Evolutionary conservation across 1,140 invertebrate genomes (phyloP), one percentile per base, ranked within the genome.

Genomic region (Zaprionus camerounensis): DNA sequence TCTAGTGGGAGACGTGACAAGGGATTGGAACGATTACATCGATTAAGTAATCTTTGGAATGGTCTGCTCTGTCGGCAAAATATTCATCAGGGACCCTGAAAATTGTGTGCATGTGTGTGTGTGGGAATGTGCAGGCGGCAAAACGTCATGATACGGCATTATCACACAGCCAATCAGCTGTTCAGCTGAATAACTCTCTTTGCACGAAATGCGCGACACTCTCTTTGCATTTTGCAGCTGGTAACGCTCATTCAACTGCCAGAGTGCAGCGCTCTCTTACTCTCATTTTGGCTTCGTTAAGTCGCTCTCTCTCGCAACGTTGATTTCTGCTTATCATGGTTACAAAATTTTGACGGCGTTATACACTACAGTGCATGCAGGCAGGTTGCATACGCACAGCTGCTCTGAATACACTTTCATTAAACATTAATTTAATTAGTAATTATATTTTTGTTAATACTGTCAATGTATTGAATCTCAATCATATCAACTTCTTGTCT

Each of bases 241-340:
- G 41, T 38, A 31, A 31, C 24, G n/a, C 55, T 67, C 38, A 28
- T 55, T 56, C 36, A 46, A 71, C 61, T 53, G 68, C n/a, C 46
- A 36, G 59, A 51, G 22, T 58, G 28, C 36, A 11, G 28, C 15
- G 24, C 17, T 61, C 55, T 41, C 41, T 34, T 57, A 56, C 24
- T 17, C 22, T 24, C 34, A 44, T 41, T 66, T 13, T 22, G 12
- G 15, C 20, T 55, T 69, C 38, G 63, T 65, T 34, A 55, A 41
- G 68, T 63, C 9, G 7, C 51, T 74, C 9, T 34, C 51, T 74
- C 51, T 36, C 28, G 26, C 57, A 49, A 11, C 34, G 13, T 3
- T 20, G 51, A 34, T 56, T 70, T 73, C 59, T 26, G 51, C 58
- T 71, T 78, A 74, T 80, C 78, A 74, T 78, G 75, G 53, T 80